These are phyloP conservation scores for Isurus oxyrinchus DNA, from an alignment of 2,113 vertebrate genomes.

Conservation along the genomic window DNA sequence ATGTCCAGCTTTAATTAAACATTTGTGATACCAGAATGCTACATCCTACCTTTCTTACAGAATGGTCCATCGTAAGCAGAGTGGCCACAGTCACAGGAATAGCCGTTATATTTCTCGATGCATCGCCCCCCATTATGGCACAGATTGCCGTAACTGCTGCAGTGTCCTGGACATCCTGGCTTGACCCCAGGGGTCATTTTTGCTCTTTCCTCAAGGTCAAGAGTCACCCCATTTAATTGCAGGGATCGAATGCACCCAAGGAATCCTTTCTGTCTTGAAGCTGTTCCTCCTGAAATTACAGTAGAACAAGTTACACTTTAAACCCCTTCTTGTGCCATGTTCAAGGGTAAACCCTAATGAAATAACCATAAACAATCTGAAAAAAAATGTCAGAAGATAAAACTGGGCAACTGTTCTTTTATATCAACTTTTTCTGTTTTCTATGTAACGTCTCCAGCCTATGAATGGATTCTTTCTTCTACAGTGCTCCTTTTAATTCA, in stretches of 20 bases:
- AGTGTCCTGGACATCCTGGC: conserved; percentile 83
- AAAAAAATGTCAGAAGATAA: not conserved
- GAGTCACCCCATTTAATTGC: conserved; percentile 73
- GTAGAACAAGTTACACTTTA: conserved; percentile 40
- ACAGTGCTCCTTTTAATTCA: not conserved
- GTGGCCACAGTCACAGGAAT: conserved; percentile 75
- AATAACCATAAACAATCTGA: not conserved
- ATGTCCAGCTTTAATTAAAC: not conserved
- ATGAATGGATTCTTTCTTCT: not conserved
- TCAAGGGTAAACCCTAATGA: not conserved
- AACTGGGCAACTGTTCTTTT: not conserved
- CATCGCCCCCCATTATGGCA: conserved; percentile 78
- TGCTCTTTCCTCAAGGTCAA: conserved; percentile 81
- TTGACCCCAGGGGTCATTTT: conserved; percentile 80
- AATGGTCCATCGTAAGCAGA: conserved; percentile 77
- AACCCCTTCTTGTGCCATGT: not conserved
- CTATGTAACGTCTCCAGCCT: not conserved
- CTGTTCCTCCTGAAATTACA: conserved; percentile 72
- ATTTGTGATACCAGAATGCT: not conserved
- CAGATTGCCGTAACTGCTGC: conserved; percentile 81
- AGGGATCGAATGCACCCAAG: conserved; percentile 84
- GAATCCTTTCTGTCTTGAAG: conserved; percentile 88
- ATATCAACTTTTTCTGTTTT: not conserved
- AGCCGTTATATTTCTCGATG: conserved; percentile 70
- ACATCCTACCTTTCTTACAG: conserved; percentile 70